Evolutionary conservation across 2,888 invertebrate genomes (phyloP), one percentile per base, ranked within the genome.

Genomic region (Nomada fabriciana): DNA sequence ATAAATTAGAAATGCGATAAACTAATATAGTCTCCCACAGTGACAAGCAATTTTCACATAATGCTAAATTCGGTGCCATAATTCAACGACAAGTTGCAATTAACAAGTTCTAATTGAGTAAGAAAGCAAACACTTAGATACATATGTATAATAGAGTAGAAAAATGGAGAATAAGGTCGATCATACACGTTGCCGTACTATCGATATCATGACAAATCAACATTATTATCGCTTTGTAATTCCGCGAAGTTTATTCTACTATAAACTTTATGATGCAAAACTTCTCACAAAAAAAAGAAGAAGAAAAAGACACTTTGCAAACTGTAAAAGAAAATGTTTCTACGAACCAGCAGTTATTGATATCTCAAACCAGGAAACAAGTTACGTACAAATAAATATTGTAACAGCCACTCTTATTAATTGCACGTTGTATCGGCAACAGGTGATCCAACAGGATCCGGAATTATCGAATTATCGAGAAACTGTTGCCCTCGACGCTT

Each of bases 401-500:
- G n/a, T 50, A 11, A 1, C n/a, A 50, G 25, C 9, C 5, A 13
- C 43, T n/a, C 18, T 15, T 18, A 7, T 36, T 36, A 20, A 25
- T 20, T 67, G 18, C 20, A 11, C 15, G 25, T 43, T 53, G 55
- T 25, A 29, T 74, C 63, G 47, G 0, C 25, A 15, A 57, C 25
- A 25, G 4, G 57, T 29, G 25, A 57, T 57, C 53, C 36, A 59
- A 42, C 64, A 18, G 29, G n/a, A 55, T 60, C 42, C n/a, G 20
- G 23, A 15, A 63, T 76, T 82, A 82, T 82, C 82, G 18, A 36
- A 36, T 36, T 36, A 36, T 36, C 36, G n/a, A 13, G 2, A 18
- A n/a, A 59, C 68, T 76, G 61, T 52, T 61, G 25, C n/a, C 43
- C n/a, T 9, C 29, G 23, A 13, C n/a, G 50, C 15, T 69, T 52